Conservation (phyloP, 2,888 invertebrate genomes). For the Mermis nigrescens region DNA sequence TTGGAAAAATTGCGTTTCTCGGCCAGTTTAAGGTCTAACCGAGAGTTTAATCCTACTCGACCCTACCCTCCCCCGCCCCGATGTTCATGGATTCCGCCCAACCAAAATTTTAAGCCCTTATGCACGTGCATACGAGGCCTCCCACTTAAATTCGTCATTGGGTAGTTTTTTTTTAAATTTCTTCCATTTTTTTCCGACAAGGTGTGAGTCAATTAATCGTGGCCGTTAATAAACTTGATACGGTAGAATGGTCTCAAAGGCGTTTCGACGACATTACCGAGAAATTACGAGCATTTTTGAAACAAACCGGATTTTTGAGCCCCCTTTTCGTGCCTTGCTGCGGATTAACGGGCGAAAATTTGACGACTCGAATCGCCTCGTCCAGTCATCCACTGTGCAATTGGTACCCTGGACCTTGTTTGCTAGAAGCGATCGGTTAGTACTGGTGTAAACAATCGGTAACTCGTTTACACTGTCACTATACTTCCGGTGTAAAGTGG, state of each 20-base stretch:
- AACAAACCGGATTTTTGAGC: slow-evolving; percentile 11
- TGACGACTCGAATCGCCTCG: slow-evolving; percentile 38
- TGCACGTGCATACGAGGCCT: too few relatives aligned
- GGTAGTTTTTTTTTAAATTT: too few relatives aligned
- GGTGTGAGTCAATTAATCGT: slow-evolving; percentile 84
- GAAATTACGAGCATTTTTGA: slow-evolving; percentile 46
- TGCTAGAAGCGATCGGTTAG: slow-evolving; percentile 62
- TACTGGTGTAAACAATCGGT: too few relatives aligned
- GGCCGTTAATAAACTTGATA: slow-evolving; percentile 90
- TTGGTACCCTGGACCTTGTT: slow-evolving; percentile 63
- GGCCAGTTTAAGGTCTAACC: too few relatives aligned
- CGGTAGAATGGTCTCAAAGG: slow-evolving; percentile 71
- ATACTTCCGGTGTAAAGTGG: too few relatives aligned
- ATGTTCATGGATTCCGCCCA: too few relatives aligned
- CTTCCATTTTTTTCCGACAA: slow-evolving; percentile 27
- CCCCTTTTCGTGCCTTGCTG: slow-evolving; percentile 75
- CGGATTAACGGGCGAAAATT: slow-evolving; percentile 84
- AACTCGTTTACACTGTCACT: too few relatives aligned
- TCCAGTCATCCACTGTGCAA: slow-evolving; percentile 39
- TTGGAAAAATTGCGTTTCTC: too few relatives aligned
- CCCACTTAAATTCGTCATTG: too few relatives aligned
- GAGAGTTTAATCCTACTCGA: too few relatives aligned
- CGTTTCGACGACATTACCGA: slow-evolving; percentile 70
- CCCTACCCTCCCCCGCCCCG: too few relatives aligned
- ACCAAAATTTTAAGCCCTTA: too few relatives aligned